Base-by-base conservation (phyloP, 2,113 vertebrate species). In the Dromaius novaehollandiae region DNA sequence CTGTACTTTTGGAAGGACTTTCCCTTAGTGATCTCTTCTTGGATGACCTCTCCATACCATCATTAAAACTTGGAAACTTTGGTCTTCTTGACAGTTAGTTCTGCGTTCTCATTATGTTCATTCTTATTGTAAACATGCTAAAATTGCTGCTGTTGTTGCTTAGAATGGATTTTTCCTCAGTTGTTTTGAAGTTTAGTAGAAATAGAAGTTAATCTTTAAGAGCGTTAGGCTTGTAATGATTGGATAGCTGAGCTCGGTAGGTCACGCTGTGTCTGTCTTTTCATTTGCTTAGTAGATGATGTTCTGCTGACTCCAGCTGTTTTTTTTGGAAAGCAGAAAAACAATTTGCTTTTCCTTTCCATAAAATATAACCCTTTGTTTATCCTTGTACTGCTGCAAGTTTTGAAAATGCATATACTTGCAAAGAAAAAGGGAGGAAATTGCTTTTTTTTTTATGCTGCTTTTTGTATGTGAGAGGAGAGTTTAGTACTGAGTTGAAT, bases 171-270 rank as follows among this genome's bases (percentile, higher is more conserved):
- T 96, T 96, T 78, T 69, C 68, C 95, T 77, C 73, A 51, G 88
- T 94, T 97, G 95, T 98, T 98, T 97, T 96, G 94, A 96, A 96
- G 95, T 98, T 98, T 91, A 95, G 91, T 97, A 89, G 97, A 97
- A 97, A 95, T 91, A 88, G 92, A 96, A 96, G 98, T 99, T 98
- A 98, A 98, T 98, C 92, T 98, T 97, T 98, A 97, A 97, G 98
- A 97, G 97, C 97, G 97, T 96, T 96, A 82, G 97, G 96, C 97
- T 98, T 96, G 86, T 96, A 96, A 98, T 63, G 86, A 97, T 97
- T 97, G 96, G 97, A 95, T 97, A 97, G 96, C 98, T 53, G 86
- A 96, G 97, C 97, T 95, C 83, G 96, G 92, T 82, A 68, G 97
- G 95, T 98, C 98, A 97, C 44, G 48, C 83, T 51, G 88, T 82